Base-by-base conservation (phyloP, 1,140 invertebrate genomes). In the Physella acuta region DNA sequence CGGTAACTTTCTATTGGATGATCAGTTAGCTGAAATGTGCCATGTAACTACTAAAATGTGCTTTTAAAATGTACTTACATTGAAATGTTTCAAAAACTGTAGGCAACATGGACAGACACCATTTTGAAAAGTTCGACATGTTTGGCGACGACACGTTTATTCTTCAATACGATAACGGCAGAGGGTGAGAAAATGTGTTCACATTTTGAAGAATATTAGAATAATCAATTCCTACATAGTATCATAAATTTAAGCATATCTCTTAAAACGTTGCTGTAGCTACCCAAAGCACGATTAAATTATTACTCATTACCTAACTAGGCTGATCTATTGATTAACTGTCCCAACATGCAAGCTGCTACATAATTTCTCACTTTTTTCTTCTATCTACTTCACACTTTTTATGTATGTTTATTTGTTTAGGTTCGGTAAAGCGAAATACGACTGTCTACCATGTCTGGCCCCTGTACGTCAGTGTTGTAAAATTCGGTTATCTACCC, bases 21-120 rank as follows among this genome's bases (percentile, higher is more conserved):
- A n/a, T n/a, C n/a, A n/a, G n/a, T n/a, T n/a, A n/a, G n/a, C n/a
- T n/a, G n/a, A n/a, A n/a, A n/a, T n/a, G n/a, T n/a, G n/a, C n/a
- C n/a, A n/a, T n/a, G n/a, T n/a, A n/a, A n/a, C n/a, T n/a, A n/a
- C n/a, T n/a, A n/a, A n/a, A n/a, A n/a, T n/a, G n/a, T n/a, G n/a
- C n/a, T n/a, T n/a, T n/a, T n/a, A n/a, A n/a, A n/a, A n/a, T n/a
- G n/a, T n/a, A n/a, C n/a, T n/a, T n/a, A n/a, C n/a, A n/a, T n/a
- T n/a, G n/a, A n/a, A n/a, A n/a, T n/a, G n/a, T n/a, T n/a, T n/a
- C n/a, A n/a, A n/a, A n/a, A n/a, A n/a, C n/a, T 51, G 3, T 66
- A 85, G 85, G 85, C n/a, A 98, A 98, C 82, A 96, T 98, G 94
- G 95, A 98, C 85, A 86, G 95, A 53, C 95, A 98, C 88, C 95